These are phyloP conservation scores for Pandion haliaetus DNA, from an alignment of 2,113 vertebrate species.

Conservation along the genomic window DNA sequence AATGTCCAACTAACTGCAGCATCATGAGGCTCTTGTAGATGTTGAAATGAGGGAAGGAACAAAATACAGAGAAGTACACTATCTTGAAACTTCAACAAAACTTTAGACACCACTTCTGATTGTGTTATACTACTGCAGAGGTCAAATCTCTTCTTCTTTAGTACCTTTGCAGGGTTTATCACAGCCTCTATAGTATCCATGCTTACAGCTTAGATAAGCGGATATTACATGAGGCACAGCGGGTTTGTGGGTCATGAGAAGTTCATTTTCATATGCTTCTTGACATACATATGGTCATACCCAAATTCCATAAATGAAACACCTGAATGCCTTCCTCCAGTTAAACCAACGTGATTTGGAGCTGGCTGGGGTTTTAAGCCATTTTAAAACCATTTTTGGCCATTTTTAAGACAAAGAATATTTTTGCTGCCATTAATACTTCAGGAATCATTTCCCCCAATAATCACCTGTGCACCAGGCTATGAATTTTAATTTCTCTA, in stretches of 20 bases:
- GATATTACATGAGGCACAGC: not conserved
- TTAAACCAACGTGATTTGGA: not conserved
- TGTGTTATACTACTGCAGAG: not conserved
- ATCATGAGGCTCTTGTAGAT: not conserved
- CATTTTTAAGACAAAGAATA: not conserved
- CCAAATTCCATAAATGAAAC: not conserved
- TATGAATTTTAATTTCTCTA: conserved; percentile 21
- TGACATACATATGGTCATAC: not conserved
- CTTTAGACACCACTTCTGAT: not conserved
- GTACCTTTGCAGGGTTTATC: not conserved
- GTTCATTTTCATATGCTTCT: not conserved
- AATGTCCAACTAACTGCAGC: not conserved
- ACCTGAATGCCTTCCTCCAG: not conserved
- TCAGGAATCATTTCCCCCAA: not conserved
- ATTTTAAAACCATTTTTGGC: not conserved
- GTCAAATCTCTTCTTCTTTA: not conserved
- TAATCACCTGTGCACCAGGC: not conserved
- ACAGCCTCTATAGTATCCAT: not conserved
- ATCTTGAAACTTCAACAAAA: not conserved
- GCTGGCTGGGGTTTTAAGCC: not conserved
- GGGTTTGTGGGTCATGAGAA: not conserved
- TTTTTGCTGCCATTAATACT: not conserved
- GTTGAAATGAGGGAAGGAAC: not conserved
- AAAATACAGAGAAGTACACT: not conserved
- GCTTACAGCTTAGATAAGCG: not conserved